A percentile compares a stretch with the other conserved stretches of the same genome.
Evolutionary conservation across 2,113 vertebrate species (phyloP).

Genomic region (Tympanuchus pallidicinctus): DNA sequence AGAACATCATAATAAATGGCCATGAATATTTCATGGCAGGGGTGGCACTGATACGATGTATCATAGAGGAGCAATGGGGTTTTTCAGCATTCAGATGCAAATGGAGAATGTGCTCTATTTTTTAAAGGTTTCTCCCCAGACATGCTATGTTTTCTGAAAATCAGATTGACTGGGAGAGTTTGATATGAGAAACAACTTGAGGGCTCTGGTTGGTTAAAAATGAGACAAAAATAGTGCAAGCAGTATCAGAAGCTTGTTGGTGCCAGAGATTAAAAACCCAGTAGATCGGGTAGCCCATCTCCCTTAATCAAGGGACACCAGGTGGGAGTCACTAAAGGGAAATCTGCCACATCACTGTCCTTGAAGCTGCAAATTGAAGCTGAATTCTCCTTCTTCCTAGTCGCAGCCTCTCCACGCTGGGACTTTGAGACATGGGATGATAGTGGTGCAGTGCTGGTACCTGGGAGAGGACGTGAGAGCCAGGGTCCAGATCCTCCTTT

Average conservation of each 20-base stretch:
- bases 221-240: not conserved
- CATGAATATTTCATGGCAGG: constrained; percentile 64
- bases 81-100: constrained; percentile 46
- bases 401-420: not conserved
- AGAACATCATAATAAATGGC: constrained; percentile 40
- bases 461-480: not conserved
- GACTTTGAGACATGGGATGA: fast-evolving
- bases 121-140: constrained; percentile 56
- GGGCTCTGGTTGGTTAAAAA: constrained; percentile 2
- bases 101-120: constrained; percentile 46
- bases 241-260: not conserved
- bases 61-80: constrained; percentile 14
- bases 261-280: constrained; percentile 15
- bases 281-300: not conserved
- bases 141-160: constrained; percentile 6
- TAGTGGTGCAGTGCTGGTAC: not conserved
- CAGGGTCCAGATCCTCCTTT: not conserved
- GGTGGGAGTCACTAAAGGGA: not conserved
- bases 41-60: constrained; percentile 4
- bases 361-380: not conserved
- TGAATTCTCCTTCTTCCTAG: not conserved
- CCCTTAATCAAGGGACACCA: not conserved
- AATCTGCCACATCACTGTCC: not conserved
- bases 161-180: constrained; percentile 43
- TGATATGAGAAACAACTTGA: constrained; percentile 55